Evolutionary conservation across 2,113 vertebrate genomes (phyloP).

Genomic region (Trogon surrucura): DNA sequence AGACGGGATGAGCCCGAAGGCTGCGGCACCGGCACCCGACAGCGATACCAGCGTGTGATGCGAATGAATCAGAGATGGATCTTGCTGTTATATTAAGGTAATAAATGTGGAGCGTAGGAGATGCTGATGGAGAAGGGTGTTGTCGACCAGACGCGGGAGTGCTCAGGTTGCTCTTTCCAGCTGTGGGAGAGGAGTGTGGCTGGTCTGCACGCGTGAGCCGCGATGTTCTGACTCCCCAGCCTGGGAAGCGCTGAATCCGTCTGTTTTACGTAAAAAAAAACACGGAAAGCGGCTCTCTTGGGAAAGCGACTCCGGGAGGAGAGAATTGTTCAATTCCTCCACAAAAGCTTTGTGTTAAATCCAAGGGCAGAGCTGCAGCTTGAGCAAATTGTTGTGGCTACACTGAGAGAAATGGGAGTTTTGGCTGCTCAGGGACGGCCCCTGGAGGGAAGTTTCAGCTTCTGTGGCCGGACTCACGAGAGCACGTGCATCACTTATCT

Average conservation of each 20-base stretch:
- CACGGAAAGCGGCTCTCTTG: not conserved
- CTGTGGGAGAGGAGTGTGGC: not conserved
- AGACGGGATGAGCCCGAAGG: not conserved
- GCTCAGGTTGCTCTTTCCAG: not conserved
- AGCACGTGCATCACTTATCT: not conserved
- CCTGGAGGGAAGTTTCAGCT: not conserved
- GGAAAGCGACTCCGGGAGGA: not conserved
- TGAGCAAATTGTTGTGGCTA: not conserved
- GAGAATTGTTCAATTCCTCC: not conserved
- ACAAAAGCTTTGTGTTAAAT: not conserved
- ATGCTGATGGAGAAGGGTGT: not conserved
- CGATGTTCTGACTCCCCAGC: not conserved
- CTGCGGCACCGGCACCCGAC: accelerated
- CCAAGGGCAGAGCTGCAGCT: not conserved
- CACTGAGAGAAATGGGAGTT: not conserved
- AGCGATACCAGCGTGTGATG: accelerated
- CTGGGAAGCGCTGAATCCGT: not conserved
- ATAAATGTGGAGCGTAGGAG: not conserved
- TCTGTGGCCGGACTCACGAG: accelerated
- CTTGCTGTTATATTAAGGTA: accelerated
- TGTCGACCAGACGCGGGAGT: accelerated
- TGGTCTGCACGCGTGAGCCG: not conserved
- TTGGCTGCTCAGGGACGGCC: not conserved
- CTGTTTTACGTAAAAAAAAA: not conserved
- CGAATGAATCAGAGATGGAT: accelerated